phyloP scores from a whole-genome alignment of 2,113 vertebrate species.

The Thalassarche chlororhynchos region DNA sequence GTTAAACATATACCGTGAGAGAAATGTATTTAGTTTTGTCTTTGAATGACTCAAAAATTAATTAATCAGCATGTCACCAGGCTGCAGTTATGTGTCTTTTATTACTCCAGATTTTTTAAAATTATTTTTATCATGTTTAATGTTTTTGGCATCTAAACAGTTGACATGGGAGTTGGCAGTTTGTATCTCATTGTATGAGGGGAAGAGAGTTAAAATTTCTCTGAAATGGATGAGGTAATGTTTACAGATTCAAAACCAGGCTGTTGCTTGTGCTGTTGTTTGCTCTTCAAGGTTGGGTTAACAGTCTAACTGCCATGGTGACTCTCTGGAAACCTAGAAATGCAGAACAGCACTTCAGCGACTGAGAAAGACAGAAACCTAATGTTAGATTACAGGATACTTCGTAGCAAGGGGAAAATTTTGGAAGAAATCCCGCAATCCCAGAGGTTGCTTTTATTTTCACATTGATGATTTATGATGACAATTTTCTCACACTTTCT shows the following conservation, averaged over 20 bases:
- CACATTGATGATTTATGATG: neutral
- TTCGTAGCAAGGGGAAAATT: neutral
- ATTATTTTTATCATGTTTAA: neutral
- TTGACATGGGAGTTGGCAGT: neutral
- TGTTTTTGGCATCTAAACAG: neutral
- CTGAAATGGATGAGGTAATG: neutral
- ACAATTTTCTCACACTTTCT: neutral
- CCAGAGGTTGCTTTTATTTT: neutral
- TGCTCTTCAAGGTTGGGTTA: conserved; percentile 48
- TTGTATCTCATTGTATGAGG: neutral
- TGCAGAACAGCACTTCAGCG: neutral
- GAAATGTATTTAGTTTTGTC: neutral
- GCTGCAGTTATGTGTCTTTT: neutral
- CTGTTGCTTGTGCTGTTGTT: neutral
- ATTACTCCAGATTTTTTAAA: neutral
- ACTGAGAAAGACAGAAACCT: neutral
- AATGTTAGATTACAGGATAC: neutral
- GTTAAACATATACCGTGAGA: neutral
- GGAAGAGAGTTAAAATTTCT: neutral
- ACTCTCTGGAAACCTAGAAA: conserved; percentile 14
- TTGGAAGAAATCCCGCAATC: neutral
- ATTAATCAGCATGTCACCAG: neutral
- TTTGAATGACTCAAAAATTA: neutral
- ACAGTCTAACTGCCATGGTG: conserved; percentile 16
- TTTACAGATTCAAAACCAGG: neutral